These are phyloP conservation scores for Liasis olivaceus DNA, from an alignment of 2,797 vertebrate species.

Conservation along the genomic window DNA sequence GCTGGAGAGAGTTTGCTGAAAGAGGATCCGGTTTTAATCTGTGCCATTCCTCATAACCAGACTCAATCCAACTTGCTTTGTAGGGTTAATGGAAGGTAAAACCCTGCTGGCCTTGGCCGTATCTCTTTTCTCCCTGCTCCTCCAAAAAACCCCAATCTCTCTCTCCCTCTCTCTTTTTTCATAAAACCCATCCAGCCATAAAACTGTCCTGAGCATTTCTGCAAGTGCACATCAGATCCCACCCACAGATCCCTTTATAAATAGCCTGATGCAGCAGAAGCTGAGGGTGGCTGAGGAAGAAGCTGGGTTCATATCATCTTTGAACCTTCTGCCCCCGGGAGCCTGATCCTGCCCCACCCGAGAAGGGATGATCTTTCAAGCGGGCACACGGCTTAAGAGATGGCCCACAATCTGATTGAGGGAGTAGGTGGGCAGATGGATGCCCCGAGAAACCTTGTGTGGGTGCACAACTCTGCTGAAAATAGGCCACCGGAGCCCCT, in stretches of 20 bases:
- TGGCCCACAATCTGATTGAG: neutral
- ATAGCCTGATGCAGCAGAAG: slow-evolving; percentile 71
- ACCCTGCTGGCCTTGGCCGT: neutral
- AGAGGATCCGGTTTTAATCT: neutral
- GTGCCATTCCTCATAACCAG: no score
- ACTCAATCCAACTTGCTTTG: neutral
- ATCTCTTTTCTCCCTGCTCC: neutral
- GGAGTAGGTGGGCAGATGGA: neutral
- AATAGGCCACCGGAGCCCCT: neutral
- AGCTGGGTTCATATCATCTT: slow-evolving; percentile 49
- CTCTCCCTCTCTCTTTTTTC: neutral
- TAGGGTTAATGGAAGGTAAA: neutral
- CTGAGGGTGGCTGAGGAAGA: slow-evolving; percentile 43
- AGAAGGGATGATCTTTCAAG: neutral
- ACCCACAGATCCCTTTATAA: slow-evolving; percentile 70
- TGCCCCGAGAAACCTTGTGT: neutral
- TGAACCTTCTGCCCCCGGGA: slow-evolving; percentile 27
- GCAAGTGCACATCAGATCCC: slow-evolving; percentile 50
- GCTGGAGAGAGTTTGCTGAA: neutral
- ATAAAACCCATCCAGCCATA: slow-evolving; percentile 1
- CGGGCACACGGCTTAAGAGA: neutral
- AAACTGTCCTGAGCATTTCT: neutral
- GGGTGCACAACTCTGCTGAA: neutral
- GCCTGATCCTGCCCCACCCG: slow-evolving; percentile 31
- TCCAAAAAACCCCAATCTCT: neutral